These are phyloP conservation scores for Archips xylosteana DNA, from an alignment of 2,888 invertebrate species.

Conservation along the genomic window DNA sequence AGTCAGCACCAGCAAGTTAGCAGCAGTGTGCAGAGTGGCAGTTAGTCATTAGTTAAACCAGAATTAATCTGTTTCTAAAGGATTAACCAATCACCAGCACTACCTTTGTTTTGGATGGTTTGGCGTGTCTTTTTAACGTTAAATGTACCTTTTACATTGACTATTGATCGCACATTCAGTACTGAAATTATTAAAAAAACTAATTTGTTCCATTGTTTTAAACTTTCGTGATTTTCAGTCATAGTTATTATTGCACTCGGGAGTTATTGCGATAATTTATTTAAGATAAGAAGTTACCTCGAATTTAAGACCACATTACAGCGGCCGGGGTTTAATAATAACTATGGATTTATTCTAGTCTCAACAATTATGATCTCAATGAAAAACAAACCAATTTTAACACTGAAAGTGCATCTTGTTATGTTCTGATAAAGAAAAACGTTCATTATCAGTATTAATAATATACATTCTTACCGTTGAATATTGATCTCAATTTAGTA, in stretches of 20 bases:
- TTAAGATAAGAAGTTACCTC: too few relatives aligned
- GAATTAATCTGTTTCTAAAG: conserved; percentile 13
- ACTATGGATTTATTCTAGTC: not conserved
- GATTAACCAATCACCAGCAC: conserved; percentile 40
- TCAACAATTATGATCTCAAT: not conserved
- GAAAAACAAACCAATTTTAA: not conserved
- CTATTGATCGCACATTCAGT: conserved; percentile 50
- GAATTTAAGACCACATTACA: too few relatives aligned
- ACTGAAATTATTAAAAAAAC: not conserved
- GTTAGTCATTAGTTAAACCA: conserved; percentile 10
- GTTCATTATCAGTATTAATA: conserved; percentile 9
- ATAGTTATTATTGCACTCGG: too few relatives aligned
- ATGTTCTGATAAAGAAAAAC: not conserved
- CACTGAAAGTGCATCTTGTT: conserved; percentile 12
- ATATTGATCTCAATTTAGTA: conserved; percentile 29
- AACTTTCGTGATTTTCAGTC: too few relatives aligned
- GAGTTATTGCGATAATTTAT: too few relatives aligned
- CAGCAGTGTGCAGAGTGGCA: conserved; percentile 4
- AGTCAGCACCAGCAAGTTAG: not conserved
- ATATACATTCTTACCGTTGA: conserved; percentile 16
- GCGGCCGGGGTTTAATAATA: too few relatives aligned
- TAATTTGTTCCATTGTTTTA: not conserved
- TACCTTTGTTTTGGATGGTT: conserved; percentile 61
- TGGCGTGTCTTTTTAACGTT: conserved; percentile 63
- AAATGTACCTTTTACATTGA: conserved; percentile 46